These are phyloP conservation scores for Drosophila parabipectinata DNA, from an alignment of 1,140 invertebrate species.

Conservation along the genomic window DNA sequence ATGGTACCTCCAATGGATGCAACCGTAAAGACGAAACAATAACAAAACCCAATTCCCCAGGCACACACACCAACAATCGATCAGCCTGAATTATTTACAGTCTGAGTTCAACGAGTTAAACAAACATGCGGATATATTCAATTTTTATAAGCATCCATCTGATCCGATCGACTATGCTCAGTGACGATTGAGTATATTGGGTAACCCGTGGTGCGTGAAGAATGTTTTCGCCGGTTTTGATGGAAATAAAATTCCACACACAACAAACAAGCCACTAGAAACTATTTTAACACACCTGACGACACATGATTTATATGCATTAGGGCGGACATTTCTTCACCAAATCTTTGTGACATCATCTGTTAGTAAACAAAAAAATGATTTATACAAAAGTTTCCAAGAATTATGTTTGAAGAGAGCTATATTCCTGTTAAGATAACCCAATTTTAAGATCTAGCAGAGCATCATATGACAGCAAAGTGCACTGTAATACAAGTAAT, in stretches of 20 bases:
- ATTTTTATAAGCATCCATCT: slow-evolving; percentile 26
- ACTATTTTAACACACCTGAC: slow-evolving; percentile 81
- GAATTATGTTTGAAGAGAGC: slow-evolving; percentile 15
- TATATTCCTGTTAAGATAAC: slow-evolving; percentile 9
- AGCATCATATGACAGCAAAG: not conserved
- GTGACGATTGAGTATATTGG: slow-evolving; percentile 27
- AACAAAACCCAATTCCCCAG: slow-evolving; percentile 16
- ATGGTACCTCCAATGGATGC: slow-evolving; percentile 2
- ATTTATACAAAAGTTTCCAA: slow-evolving; percentile 20
- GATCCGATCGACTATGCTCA: too few relatives aligned
- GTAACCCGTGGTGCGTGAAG: slow-evolving; percentile 27
- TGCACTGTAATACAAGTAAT: not conserved
- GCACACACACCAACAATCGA: slow-evolving; percentile 6
- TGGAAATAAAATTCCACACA: slow-evolving; percentile 48
- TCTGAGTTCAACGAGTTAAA: slow-evolving; percentile 8
- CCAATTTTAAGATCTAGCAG: not conserved
- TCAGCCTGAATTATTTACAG: slow-evolving; percentile 23
- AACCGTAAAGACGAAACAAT: slow-evolving; percentile 11
- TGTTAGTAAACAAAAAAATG: slow-evolving; percentile 19
- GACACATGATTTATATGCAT: slow-evolving; percentile 54
- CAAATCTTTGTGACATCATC: slow-evolving; percentile 21
- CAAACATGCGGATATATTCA: slow-evolving; percentile 25
- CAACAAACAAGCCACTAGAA: slow-evolving; percentile 67
- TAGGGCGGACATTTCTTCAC: slow-evolving; percentile 24
- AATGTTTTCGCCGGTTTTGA: slow-evolving; percentile 25